Evolutionary conservation across 1,140 invertebrate genomes (phyloP).

Genomic region (Calycopis cecrops): DNA sequence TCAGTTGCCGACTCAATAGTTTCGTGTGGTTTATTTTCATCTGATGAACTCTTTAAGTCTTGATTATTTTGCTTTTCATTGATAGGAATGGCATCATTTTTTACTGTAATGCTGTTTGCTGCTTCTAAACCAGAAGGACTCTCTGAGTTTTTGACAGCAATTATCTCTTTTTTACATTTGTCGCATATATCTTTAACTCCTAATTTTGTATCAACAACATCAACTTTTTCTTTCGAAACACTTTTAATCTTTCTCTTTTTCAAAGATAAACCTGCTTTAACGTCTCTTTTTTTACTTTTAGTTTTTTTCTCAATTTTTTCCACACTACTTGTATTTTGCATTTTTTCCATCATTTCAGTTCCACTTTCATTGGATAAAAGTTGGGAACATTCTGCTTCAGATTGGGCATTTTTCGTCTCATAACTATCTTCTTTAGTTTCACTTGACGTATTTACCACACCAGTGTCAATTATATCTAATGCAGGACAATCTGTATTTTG

Average conservation of each 20-base stretch:
- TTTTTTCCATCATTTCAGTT: too few relatives aligned
- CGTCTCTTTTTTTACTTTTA: conserved; percentile 7
- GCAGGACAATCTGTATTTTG: too few relatives aligned
- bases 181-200: conserved; percentile 15
- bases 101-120: neutral
- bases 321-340: too few relatives aligned
- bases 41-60: neutral
- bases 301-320: neutral
- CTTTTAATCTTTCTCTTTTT: conserved; percentile 1
- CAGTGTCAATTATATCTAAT: too few relatives aligned
- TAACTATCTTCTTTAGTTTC: too few relatives aligned
- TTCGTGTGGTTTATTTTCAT: neutral
- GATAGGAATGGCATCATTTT: neutral
- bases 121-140: neutral
- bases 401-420: too few relatives aligned
- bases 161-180: conserved; percentile 15
- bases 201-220: conserved; percentile 30
- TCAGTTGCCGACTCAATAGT: neutral
- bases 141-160: conserved; percentile 4
- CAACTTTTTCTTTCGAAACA: conserved; percentile 18
- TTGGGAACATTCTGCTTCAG: too few relatives aligned
- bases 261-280: neutral
- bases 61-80: neutral
- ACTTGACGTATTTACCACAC: too few relatives aligned
- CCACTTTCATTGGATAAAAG: too few relatives aligned